Evolutionary conservation across 2,888 invertebrate genomes (phyloP), one percentile per base, ranked within the genome.

Genomic region (Nysson spinosus): DNA sequence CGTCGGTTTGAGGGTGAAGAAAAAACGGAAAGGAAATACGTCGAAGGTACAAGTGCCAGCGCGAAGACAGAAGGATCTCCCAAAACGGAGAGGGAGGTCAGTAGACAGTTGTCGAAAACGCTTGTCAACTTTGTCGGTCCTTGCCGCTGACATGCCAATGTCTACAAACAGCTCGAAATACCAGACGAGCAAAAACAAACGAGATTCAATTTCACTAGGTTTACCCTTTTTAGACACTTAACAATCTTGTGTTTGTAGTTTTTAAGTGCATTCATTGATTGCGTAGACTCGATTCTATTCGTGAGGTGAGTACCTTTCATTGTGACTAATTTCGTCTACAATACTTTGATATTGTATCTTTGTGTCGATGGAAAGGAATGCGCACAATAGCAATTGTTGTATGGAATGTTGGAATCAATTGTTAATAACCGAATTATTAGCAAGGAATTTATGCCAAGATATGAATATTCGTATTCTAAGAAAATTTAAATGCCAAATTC

Each of bases 61-160:
- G 47, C 37, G 71, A 71, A 46, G 55, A 73, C 67, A 63, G 82
- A 78, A 56, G 76, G 75, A 69, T 79, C 83, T 79, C 84, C 85
- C 78, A 78, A 73, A 78, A 77, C 78, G 78, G 85, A 87, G 72
- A 83, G 86, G 85, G 87, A 87, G 87, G 87, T 87, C 86, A 87
- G 87, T 85, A 86, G 77, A 82, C 64, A 51, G 63, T 71, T 67
- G 75, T 58, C 67, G 46, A 58, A 75, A 64, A 65, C 69, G 43
- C 42, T 52, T 69, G 72, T 60, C 69, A 62, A 71, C 42, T 40
- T 37, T 52, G 47, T 46, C 43, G 37, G 35, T 35, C 24, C 24
- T 51, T 54, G 52, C 54, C 35, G 55, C 70, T 71, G 76, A 75
- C 74, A 79, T 74, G 70, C 81, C 83, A 85, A 84, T 85, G 83